Evolutionary conservation across 2,797 vertebrate genomes (phyloP), one percentile per base, ranked within the genome.

Genomic region (Enteromius anoplus): DNA sequence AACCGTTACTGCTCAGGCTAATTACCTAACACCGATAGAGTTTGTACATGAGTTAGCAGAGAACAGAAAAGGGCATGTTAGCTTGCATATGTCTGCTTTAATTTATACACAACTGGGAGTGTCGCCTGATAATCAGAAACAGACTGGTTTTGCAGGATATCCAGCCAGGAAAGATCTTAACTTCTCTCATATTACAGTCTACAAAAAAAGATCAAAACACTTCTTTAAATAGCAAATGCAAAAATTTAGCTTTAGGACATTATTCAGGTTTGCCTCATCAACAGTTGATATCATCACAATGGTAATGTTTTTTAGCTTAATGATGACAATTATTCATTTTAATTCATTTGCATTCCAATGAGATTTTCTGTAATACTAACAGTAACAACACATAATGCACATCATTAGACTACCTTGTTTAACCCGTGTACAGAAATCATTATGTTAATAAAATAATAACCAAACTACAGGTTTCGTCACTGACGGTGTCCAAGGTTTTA

Each of bases 401-500:
- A 78, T 76, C 21, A 29, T 60, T 40, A 60, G 7, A 34, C 4
- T 34, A 51, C 26, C 7, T 49, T 2, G 1, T 49, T 34, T 62
- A 10, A 77, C n/a, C 15, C 0, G n/a, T 12, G 23, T 45, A 64
- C 21, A 40, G 34, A 62, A 66, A 72, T 34, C 70, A 29, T 12
- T 6, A 19, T 12, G 21, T 49, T 58, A 6, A 69, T 40, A 32
- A 15, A 72, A 23, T 65, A 81, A 81, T 72, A 29, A 80, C 55
- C 19, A 17, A 72, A 73, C 53, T 19, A 26, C 62, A 60, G 3
- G 32, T 45, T 53, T 80, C 32, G 17, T 86, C 82, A 88, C 76
- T 87, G 88, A 90, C 85, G 80, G 84, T 87, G 88, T 82, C 81
- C 83, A 89, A 80, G 78, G 79, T 87, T 90, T 88, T 90, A 76